Percentiles rank a stretch among this genome's conserved stretches.
Evolutionary conservation across 2,888 invertebrate species (phyloP).

Genomic region (Pyrrhia umbra): DNA sequence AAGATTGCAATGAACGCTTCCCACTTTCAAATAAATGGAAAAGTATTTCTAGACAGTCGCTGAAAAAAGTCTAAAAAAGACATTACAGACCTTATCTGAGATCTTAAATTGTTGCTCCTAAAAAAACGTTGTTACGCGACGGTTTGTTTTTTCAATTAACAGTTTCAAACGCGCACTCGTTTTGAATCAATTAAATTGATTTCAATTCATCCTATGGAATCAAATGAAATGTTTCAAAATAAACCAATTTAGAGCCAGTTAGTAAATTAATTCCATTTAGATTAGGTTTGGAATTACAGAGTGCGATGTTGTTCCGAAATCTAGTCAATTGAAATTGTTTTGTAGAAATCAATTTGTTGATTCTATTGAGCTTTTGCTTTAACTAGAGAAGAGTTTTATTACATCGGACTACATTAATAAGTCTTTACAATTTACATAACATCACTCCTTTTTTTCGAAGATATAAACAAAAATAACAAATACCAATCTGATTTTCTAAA

Average conservation of each 20-base stretch:
- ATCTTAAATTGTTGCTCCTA: constrained; percentile 35
- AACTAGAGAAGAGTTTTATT: not conserved
- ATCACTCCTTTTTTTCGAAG: too few relatives aligned
- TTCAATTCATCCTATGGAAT: constrained; percentile 28
- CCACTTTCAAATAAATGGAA: constrained; percentile 50
- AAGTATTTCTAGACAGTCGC: constrained; percentile 30
- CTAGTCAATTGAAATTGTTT: constrained; percentile 27
- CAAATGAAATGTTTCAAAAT: constrained; percentile 37
- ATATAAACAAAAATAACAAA: not conserved
- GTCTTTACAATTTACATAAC: not conserved
- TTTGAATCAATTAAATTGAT: constrained; percentile 29
- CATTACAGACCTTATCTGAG: constrained; percentile 25
- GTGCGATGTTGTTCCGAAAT: constrained; percentile 14
- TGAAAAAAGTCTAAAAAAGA: constrained; percentile 24
- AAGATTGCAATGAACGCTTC: constrained; percentile 37
- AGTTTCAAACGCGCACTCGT: constrained; percentile 2
- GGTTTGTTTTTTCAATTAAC: constrained; percentile 23
- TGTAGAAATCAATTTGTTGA: constrained; percentile 34
- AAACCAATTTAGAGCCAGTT: constrained; percentile 39
- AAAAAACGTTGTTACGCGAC: constrained; percentile 7
- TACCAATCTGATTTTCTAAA: too few relatives aligned
- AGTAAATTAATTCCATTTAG: constrained; percentile 43
- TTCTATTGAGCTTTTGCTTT: constrained; percentile 6
- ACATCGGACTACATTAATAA: not conserved
- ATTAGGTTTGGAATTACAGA: constrained; percentile 35